phyloP scores from a whole-genome alignment of 1,140 invertebrate species.

The Glomeris maerens region DNA sequence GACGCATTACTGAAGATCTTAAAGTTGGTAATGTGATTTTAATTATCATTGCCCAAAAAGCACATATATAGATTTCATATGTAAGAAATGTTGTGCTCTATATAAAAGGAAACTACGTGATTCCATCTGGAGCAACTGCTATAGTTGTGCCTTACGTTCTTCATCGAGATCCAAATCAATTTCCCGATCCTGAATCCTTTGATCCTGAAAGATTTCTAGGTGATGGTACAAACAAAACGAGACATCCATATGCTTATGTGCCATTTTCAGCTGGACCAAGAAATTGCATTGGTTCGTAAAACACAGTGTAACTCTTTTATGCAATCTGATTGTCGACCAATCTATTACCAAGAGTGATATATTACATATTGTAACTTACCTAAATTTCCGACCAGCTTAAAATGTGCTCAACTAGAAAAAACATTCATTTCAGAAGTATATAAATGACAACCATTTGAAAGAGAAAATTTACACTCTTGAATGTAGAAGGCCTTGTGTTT shows the following conservation, averaged over 20 bases:
- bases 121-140: slow-evolving; percentile 18
- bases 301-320: too few species aligned
- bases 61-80: not conserved
- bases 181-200: slow-evolving; percentile 67
- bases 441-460: too few species aligned
- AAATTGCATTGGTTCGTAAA: slow-evolving; percentile 34
- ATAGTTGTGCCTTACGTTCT: slow-evolving; percentile 42
- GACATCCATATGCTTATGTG: slow-evolving; percentile 18
- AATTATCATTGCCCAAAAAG: slow-evolving; percentile 2
- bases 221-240: slow-evolving; percentile 38
- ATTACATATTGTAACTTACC: too few species aligned
- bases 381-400: too few species aligned
- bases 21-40: slow-evolving; percentile 9
- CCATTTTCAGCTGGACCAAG: slow-evolving; percentile 36
- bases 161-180: slow-evolving; percentile 60
- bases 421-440: too few species aligned
- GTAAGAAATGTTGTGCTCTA: slow-evolving; percentile 3
- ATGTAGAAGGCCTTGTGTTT: not conserved
- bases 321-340: too few species aligned
- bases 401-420: too few species aligned
- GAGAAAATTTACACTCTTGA: not conserved
- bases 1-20: slow-evolving; percentile 23
- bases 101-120: not conserved
- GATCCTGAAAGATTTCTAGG: slow-evolving; percentile 83
- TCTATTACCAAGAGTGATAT: too few species aligned